A percentile compares a stretch with the other conserved stretches of the same genome.
Conservation (phyloP, 2,113 vertebrate species). For the Gymnocephalus cernua region DNA sequence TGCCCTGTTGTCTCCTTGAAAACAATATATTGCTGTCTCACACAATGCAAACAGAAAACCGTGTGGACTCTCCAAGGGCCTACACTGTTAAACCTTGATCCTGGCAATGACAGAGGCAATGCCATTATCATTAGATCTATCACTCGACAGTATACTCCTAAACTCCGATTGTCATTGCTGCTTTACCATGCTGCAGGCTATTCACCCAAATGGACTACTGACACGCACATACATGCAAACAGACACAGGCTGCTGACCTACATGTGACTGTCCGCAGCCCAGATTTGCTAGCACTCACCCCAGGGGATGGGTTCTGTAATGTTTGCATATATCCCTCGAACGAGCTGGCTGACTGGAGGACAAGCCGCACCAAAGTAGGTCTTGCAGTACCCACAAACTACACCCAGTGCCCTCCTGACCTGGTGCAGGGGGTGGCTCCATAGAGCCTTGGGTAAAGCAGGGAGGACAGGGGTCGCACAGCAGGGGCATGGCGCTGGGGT, state of each 20-base stretch:
- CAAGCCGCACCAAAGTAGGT: conserved; percentile 73
- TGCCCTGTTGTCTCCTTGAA: conserved; percentile 41
- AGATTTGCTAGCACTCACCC: conserved; percentile 73
- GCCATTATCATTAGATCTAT: conserved; percentile 65
- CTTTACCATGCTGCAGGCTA: conserved; percentile 53
- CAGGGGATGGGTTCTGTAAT: conserved; percentile 70
- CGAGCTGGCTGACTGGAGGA: conserved; percentile 49
- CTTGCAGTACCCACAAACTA: conserved; percentile 61
- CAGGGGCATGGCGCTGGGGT: conserved; percentile 36
- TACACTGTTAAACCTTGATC: conserved; percentile 46
- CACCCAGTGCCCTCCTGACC: conserved; percentile 48
- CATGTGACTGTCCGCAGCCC: conserved; percentile 80
- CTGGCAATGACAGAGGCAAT: conserved; percentile 45
- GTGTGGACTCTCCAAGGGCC: conserved; percentile 9
- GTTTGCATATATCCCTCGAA: conserved; percentile 65
- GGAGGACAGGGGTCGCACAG: conserved; percentile 44
- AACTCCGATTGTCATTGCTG: conserved; percentile 58
- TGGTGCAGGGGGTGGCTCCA: conserved; percentile 31
- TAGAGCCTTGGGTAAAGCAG: conserved; percentile 34
- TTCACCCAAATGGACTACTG: conserved; percentile 61
- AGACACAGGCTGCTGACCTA: conserved; percentile 81
- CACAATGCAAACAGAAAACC: conserved; percentile 12
- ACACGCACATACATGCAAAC: conserved; percentile 54
- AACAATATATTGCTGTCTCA: conserved; percentile 15
- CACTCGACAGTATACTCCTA: conserved; percentile 34